Conservation (phyloP, 2,797 vertebrate species). For the Rhynchotus rufescens region DNA sequence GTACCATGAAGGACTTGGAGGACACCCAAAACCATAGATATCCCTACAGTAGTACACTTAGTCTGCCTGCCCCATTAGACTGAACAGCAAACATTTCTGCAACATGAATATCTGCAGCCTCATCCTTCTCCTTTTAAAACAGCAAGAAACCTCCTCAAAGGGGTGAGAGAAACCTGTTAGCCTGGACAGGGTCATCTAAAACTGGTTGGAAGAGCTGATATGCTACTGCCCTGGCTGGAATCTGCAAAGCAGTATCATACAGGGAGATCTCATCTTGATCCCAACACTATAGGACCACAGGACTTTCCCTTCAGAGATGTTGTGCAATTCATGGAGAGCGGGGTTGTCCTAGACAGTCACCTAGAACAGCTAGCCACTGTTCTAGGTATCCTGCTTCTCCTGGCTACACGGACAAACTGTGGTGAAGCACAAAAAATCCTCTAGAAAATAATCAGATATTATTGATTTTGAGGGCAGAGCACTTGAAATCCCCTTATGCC, state of each 20-base stretch:
- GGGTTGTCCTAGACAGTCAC: not conserved
- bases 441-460: not conserved
- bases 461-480: constrained; percentile 16
- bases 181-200: not conserved
- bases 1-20: not conserved
- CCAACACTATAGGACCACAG: not conserved
- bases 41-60: not conserved
- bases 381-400: not conserved
- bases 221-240: not conserved
- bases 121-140: not conserved
- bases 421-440: not conserved
- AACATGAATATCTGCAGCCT: not conserved
- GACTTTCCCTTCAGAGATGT: not conserved
- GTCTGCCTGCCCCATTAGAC: not conserved
- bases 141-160: not conserved
- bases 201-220: not conserved
- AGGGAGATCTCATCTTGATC: not conserved
- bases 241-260: not conserved
- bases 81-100: not conserved
- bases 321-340: not conserved
- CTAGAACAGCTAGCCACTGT: not conserved
- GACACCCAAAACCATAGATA: not conserved
- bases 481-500: constrained; percentile 22
- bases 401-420: not conserved
- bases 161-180: not conserved